phyloP scores from a whole-genome alignment of 2,888 invertebrate genomes.

The Plagodis pulveraria region DNA sequence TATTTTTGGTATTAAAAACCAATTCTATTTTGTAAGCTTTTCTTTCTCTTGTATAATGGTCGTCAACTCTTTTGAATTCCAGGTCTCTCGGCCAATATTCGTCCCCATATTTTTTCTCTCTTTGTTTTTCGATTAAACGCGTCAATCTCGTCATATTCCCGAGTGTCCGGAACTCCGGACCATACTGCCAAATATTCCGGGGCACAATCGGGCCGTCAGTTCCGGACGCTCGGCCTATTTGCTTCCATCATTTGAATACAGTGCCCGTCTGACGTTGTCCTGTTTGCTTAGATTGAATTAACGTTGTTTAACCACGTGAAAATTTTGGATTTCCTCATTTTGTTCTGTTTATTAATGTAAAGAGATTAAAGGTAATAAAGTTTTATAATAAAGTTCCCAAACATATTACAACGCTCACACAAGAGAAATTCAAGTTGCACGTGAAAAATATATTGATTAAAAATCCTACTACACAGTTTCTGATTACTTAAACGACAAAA shows the following conservation, averaged over 20 bases:
- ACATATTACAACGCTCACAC: too few species aligned
- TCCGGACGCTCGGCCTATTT: conserved; percentile 52
- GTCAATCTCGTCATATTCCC: conserved; percentile 46
- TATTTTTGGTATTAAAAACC: too few species aligned
- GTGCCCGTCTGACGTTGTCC: conserved; percentile 49
- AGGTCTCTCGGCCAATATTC: neutral
- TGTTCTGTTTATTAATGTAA: neutral
- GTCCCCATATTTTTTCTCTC: conserved; percentile 51
- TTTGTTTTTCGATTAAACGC: conserved; percentile 66
- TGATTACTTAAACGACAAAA: too few species aligned
- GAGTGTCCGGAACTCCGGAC: conserved; percentile 34
- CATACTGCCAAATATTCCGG: conserved; percentile 31
- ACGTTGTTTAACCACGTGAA: conserved; percentile 12
- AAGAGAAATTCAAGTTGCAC: too few species aligned
- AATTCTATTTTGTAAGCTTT: too few species aligned
- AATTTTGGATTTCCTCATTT: conserved; percentile 14
- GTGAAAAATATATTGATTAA: too few species aligned
- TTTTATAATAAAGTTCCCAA: too few species aligned
- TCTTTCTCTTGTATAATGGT: neutral
- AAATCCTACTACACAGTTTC: too few species aligned
- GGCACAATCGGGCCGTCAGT: conserved; percentile 37
- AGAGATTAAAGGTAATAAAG: neutral
- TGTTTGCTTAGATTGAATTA: conserved; percentile 56
- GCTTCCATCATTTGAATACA: conserved; percentile 55
- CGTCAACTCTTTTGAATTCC: too few species aligned